Base-by-base conservation (phyloP, 2,797 vertebrate species). In the Megalops cyprinoides region DNA sequence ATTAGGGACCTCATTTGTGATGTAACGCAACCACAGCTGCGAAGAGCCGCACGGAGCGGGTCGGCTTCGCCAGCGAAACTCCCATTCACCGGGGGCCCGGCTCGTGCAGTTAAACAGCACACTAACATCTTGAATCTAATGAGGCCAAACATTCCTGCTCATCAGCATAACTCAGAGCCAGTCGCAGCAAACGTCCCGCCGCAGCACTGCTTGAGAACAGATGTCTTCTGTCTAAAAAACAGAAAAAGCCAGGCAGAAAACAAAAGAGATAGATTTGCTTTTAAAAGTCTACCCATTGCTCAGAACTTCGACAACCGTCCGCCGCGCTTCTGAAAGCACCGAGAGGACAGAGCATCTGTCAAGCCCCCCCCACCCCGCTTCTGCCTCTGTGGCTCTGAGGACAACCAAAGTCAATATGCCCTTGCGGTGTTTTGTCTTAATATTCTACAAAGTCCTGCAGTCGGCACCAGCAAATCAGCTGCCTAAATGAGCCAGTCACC, bases 391-490 rank as follows among this genome's bases (percentile, higher is more conserved):
- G 18, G 55, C 37, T 3, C 18, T 4, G 65, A 6, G 42, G 48
- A 31, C 53, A 3, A 56, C 39, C 25, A 31, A 34, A 14, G 79
- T 62, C 71, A 34, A 80, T 80, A 74, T 39, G 31, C 31, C 10
- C 31, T 51, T 56, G 14, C 51, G 15, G 37, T 7, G 28, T 69
- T 69, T 55, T 76, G 56, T 67, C 44, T 69, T 53, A 56, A 78
- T 62, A 42, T 77, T 58, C 75, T 56, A 42, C 34, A 37, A 23
- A 53, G 69, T 15, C 79, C 42, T 15, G 48, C 34, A 34, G 74
- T 53, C 62, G 3, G 74, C 31, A 18, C 73, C 46, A 4, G 79
- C 37, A 53, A 28, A 81, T 69, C 74, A 71, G 58, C 62, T 25
- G 65, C 48, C 46, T 51, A 71, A 65, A 69, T 28, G 44, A 75